Conservation (phyloP, 2,797 vertebrate genomes). For the Hapalemur alaotrensis region DNA sequence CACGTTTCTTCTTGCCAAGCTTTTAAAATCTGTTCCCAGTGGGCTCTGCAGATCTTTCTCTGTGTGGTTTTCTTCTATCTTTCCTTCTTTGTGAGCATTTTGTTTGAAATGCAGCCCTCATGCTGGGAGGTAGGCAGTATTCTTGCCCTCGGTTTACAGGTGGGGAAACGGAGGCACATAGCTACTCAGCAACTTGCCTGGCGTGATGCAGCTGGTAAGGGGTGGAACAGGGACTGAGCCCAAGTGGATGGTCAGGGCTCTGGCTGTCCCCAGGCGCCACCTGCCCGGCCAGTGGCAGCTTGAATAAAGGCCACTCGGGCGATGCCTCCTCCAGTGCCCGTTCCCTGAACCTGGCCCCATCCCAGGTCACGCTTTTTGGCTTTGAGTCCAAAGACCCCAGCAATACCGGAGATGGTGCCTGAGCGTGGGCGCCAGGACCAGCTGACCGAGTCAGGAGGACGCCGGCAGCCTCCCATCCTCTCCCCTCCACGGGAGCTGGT, state of each 20-base stretch:
- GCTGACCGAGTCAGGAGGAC: not conserved
- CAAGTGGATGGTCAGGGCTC: fast-evolving
- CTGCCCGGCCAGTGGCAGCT: not conserved
- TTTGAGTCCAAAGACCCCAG: not conserved
- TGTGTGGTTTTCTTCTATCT: not conserved
- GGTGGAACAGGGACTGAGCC: too few relatives aligned
- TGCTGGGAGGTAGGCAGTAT: not conserved
- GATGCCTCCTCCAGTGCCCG: too few relatives aligned
- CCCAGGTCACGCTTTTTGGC: not conserved
- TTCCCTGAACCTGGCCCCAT: not conserved
- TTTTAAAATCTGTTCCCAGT: not conserved
- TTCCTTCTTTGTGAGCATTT: not conserved
- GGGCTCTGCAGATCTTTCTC: not conserved
- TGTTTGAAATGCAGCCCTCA: not conserved
- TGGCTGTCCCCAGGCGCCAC: not conserved
- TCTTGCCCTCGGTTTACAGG: not conserved
- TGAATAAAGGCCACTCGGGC: fast-evolving
- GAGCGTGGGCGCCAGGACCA: not conserved
- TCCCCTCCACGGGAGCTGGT: not conserved
- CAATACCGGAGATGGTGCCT: fast-evolving
- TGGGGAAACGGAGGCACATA: not conserved
- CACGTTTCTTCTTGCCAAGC: fast-evolving
- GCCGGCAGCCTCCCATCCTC: too few relatives aligned
- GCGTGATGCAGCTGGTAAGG: not conserved
- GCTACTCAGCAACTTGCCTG: not conserved